Evolutionary conservation across 2,888 invertebrate genomes (phyloP), one percentile per base, ranked within the genome.

Genomic region (Drosophila kanekoi): DNA sequence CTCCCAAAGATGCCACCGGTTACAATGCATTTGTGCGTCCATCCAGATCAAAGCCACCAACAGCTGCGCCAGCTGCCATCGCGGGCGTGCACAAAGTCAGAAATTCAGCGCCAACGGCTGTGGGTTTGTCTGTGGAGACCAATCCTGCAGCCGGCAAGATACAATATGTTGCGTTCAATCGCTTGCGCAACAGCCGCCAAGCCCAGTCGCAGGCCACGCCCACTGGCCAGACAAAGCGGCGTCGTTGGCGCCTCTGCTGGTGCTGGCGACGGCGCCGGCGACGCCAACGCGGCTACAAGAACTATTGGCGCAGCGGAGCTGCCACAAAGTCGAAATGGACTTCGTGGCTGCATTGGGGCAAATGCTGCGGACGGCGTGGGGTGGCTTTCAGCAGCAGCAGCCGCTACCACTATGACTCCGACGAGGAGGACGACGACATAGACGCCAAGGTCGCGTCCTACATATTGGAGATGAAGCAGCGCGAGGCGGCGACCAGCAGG

Each of bases 391-490:
- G 76, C 57, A 83, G 78, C 61, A 68, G 63, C 52, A 71, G 52
- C 48, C 70, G 77, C 35, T 87, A 88, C 53, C 78, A 78, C 28
- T 87, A 81, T 23, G 66, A 79, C 33, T 87, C 87, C 23, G 74
- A 79, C 54, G 84, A 90, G 53, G 90, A 91, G 37, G 90, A 90
- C 64, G 91, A 91, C 57, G 91, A 91, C 61, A 91, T 92, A 43
- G 91, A 92, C 77, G 90, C 87, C 72, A 91, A 90, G 79, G 90
- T 92, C 64, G 90, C 90, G 3, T 87, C 91, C 66, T 91, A 90
- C 60, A 87, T 90, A 35, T 59, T 79, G 58, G 91, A 92, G 72
- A 82, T 92, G 81, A 78, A 87, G 49, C 80, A 88, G 41, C 85
- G 85, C 51, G 87, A 91, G 56, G 77, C 72, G 1, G 53, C 35